These are phyloP conservation scores for Phorcus lineatus DNA, from an alignment of 2,888 invertebrate genomes.

Conservation along the genomic window DNA sequence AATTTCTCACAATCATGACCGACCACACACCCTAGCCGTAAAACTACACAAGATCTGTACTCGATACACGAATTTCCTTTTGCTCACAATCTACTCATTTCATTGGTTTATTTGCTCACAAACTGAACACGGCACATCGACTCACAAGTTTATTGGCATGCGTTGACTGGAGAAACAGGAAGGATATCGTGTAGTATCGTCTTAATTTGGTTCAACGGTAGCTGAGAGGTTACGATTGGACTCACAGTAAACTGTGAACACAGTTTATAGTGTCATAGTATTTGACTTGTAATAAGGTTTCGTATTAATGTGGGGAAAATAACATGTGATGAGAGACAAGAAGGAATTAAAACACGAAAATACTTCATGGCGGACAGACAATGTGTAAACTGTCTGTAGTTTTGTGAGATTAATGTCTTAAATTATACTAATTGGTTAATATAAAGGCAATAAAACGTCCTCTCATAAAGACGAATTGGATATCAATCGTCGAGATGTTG, in stretches of 20 bases:
- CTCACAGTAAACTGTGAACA: background rate
- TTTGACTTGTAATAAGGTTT: background rate
- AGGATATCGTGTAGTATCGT: background rate
- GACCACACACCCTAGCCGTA: conserved; percentile 9
- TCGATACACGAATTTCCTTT: background rate
- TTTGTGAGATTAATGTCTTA: too few species aligned
- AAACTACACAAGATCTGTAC: background rate
- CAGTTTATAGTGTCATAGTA: background rate
- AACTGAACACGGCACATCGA: conserved; percentile 3
- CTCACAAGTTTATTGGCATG: background rate
- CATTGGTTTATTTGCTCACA: background rate
- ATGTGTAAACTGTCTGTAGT: too few species aligned
- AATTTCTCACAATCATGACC: background rate
- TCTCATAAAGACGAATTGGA: too few species aligned
- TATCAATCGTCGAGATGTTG: too few species aligned
- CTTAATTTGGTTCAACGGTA: too few species aligned
- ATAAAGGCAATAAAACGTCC: too few species aligned
- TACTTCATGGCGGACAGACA: too few species aligned
- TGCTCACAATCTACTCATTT: background rate
- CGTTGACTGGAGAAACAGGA: background rate
- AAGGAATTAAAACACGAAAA: too few species aligned
- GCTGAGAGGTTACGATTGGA: too few species aligned
- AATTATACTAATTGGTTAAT: too few species aligned
- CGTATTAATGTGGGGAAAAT: background rate
- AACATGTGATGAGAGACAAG: background rate